These are phyloP conservation scores for Hydroisotoma schaefferi DNA, from an alignment of 2,888 invertebrate species.

Conservation along the genomic window DNA sequence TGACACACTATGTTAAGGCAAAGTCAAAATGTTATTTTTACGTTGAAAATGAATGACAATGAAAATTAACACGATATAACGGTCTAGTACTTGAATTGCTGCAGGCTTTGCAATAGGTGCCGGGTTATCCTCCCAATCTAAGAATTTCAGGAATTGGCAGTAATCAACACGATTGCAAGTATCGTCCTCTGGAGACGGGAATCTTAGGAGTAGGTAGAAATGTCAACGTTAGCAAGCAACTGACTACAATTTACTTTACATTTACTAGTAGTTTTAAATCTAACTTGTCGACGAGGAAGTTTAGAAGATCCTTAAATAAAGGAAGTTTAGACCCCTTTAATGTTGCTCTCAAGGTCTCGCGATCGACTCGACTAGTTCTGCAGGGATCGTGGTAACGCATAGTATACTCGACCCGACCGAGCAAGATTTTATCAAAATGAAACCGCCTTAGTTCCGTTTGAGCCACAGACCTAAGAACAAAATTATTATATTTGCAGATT, in stretches of 20 bases:
- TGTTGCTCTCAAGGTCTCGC: conserved; percentile 62
- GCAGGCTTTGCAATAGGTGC: conserved; percentile 56
- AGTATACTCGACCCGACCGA: conserved; percentile 55
- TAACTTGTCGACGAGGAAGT: conserved; percentile 68
- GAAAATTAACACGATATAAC: no score
- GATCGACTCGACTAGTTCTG: conserved; percentile 60
- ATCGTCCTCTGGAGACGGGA: conserved; percentile 36
- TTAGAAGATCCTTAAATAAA: conserved; percentile 63
- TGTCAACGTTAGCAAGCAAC: no score
- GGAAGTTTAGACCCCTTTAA: conserved; percentile 69
- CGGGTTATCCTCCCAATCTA: conserved; percentile 64
- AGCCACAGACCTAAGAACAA: conserved; percentile 60
- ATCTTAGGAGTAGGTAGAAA: conserved; percentile 32
- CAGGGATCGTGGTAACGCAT: conserved; percentile 59
- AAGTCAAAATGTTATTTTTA: no score
- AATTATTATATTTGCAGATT: neutral
- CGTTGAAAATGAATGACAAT: no score
- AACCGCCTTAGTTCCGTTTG: conserved; percentile 68
- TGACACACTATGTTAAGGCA: conserved; percentile 29
- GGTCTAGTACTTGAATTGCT: conserved; percentile 53
- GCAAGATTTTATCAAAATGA: conserved; percentile 38
- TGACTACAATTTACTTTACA: no score
- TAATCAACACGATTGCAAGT: conserved; percentile 56
- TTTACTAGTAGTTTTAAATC: no score
- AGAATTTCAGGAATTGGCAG: conserved; percentile 66